Evolutionary conservation across 1,140 invertebrate genomes (phyloP).

Genomic region (Frieseomelitta varia): DNA sequence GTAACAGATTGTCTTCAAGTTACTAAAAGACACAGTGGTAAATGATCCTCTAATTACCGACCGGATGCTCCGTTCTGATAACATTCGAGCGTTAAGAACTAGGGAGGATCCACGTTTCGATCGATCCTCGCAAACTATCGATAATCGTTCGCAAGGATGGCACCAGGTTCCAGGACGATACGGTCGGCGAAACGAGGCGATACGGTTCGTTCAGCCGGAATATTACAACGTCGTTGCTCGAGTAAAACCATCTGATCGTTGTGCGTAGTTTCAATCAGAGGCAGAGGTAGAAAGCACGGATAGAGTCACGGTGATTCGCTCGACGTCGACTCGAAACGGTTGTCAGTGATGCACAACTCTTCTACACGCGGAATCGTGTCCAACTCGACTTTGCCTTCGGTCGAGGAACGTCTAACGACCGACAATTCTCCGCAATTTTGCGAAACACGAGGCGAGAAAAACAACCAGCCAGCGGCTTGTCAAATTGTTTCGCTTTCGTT

Average conservation of each 20-base stretch:
- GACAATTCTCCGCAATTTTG: too few relatives aligned
- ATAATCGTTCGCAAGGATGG: neutral
- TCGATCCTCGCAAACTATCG: neutral
- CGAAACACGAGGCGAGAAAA: too few relatives aligned
- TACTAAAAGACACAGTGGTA: too few relatives aligned
- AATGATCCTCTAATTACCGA: too few relatives aligned
- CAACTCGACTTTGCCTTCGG: too few relatives aligned
- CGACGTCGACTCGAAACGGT: neutral
- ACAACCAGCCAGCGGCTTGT: too few relatives aligned
- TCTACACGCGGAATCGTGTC: neutral
- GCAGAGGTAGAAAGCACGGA: slow-evolving; percentile 1
- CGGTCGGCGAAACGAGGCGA: slow-evolving; percentile 52
- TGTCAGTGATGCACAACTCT: neutral
- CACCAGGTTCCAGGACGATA: neutral
- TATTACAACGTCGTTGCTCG: slow-evolving; percentile 51
- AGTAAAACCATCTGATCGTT: slow-evolving; percentile 47
- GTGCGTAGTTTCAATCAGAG: neutral
- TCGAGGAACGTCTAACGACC: too few relatives aligned
- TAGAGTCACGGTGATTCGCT: slow-evolving; percentile 10
- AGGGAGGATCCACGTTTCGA: neutral
- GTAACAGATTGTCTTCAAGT: too few relatives aligned
- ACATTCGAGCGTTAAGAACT: too few relatives aligned
- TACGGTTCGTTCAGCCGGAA: slow-evolving; percentile 57
- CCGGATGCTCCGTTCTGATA: too few relatives aligned
- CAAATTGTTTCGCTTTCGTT: neutral